A percentile compares a stretch with the other conserved stretches of the same genome.
Conservation (phyloP, 2,888 invertebrate genomes). For the Oasisia sp. region DNA sequence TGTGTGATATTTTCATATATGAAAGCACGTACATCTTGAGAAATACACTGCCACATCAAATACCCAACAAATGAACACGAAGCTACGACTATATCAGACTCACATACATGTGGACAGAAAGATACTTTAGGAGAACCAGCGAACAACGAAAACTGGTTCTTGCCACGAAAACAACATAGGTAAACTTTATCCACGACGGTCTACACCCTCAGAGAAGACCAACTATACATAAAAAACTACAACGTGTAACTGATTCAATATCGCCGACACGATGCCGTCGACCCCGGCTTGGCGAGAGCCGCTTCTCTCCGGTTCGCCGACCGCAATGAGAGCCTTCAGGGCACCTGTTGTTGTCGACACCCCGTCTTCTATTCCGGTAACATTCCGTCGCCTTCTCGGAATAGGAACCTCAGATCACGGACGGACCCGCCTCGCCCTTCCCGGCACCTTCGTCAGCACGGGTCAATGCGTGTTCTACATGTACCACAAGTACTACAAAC, state of each 20-base stretch:
- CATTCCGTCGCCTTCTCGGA: slow-evolving; percentile 17
- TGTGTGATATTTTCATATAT: too few species aligned
- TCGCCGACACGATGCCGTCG: neutral
- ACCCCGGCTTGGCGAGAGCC: neutral
- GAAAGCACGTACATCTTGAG: too few species aligned
- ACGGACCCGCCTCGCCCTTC: neutral
- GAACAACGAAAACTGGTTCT: neutral
- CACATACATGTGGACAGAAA: neutral
- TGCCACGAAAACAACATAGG: neutral
- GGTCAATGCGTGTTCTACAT: neutral
- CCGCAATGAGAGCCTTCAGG: neutral
- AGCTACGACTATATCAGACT: neutral
- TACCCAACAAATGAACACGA: neutral
- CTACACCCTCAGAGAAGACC: neutral
- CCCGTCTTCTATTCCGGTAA: slow-evolving; percentile 5
- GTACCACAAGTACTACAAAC: neutral
- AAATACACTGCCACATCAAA: neutral
- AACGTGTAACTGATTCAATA: neutral
- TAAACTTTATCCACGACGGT: neutral
- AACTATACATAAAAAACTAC: neutral
- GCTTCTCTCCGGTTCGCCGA: neutral
- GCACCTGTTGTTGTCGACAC: slow-evolving; percentile 3
- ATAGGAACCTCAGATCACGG: neutral
- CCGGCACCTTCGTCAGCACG: neutral
- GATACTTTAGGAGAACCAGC: neutral